Evolutionary conservation across 2,888 invertebrate genomes (phyloP), one percentile per base, ranked within the genome.

Genomic region (Galerucella calmariensis): DNA sequence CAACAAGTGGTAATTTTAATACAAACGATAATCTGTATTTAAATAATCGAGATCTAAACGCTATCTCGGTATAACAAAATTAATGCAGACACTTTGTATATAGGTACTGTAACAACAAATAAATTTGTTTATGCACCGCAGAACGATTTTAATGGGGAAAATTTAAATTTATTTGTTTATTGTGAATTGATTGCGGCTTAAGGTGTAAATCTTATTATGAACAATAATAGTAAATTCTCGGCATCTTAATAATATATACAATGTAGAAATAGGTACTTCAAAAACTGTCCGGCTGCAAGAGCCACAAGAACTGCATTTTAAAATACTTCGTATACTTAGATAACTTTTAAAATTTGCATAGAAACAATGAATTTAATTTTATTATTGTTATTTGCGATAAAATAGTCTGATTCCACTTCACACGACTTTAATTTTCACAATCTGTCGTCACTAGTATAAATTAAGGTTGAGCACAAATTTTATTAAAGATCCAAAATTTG

Each of bases 81-180:
- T 78, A 76, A 74, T 75, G 79, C 69, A 74, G 73, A 76, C 77
- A 76, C 78, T 78, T 79, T 75, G 74, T 74, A 76, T 75, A 67
- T 46, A 63, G 11, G 41, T 63, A 44, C 63, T 62, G 73, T 75
- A 78, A 76, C 76, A 75, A 76, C 74, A 71, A 76, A 78, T 78
- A 72, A 74, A 74, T 78, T 72, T 72, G 79, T 82, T 82, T 80
- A 82, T 81, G 81, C 78, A 78, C 76, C 75, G 73, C 66, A 76
- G 80, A 78, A 74, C 81, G 75, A 74, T 77, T 82, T 79, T 82
- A 82, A 82, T 81, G 75, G 77, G 79, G 77, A 79, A 77, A 74
- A 69, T 35, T 27, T 12, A 20, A 70, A 70, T 70, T 70, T 70
- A 70, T 70, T 63, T 70, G 70, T 70, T 70, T 56, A 70, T 70